Percentiles rank a stretch among this genome's conserved stretches.
phyloP scores from a whole-genome alignment of 2,888 invertebrate genomes.

The Lumbricus terrestris region DNA sequence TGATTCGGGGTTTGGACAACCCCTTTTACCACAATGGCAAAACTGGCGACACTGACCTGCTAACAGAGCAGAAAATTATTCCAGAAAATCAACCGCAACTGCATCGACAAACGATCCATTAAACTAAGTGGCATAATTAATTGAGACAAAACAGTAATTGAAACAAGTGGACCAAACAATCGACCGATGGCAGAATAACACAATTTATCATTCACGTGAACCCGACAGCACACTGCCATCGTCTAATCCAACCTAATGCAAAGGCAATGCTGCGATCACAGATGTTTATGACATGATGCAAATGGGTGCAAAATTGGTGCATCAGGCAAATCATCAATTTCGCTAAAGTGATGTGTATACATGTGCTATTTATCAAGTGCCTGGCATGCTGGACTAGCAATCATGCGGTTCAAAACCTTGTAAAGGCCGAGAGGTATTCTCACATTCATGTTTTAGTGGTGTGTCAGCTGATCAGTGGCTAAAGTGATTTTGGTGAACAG shows the following conservation, averaged over 20 bases:
- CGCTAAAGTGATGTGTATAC: not conserved
- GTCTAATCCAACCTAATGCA: not conserved
- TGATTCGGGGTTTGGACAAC: not conserved
- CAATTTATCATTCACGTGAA: not conserved
- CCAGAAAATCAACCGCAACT: not conserved
- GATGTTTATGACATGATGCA: not conserved
- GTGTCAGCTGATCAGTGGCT: too few species aligned
- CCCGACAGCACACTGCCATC: not conserved
- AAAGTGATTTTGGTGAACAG: too few species aligned
- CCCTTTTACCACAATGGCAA: not conserved
- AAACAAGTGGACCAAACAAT: not conserved
- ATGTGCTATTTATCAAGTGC: not conserved
- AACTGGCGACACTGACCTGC: too few species aligned
- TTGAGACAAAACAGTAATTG: not conserved
- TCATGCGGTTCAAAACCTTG: too few species aligned
- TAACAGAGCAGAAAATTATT: too few species aligned
- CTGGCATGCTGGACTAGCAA: not conserved
- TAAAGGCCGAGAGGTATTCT: too few species aligned
- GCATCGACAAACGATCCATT: not conserved
- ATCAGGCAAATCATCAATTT: not conserved
- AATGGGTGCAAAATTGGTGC: not conserved
- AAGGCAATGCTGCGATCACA: not conserved
- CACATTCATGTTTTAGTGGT: too few species aligned
- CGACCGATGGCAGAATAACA: not conserved
- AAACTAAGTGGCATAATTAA: not conserved